phyloP scores from a whole-genome alignment of 1,140 invertebrate genomes.

The Drosophila kohkoa region DNA sequence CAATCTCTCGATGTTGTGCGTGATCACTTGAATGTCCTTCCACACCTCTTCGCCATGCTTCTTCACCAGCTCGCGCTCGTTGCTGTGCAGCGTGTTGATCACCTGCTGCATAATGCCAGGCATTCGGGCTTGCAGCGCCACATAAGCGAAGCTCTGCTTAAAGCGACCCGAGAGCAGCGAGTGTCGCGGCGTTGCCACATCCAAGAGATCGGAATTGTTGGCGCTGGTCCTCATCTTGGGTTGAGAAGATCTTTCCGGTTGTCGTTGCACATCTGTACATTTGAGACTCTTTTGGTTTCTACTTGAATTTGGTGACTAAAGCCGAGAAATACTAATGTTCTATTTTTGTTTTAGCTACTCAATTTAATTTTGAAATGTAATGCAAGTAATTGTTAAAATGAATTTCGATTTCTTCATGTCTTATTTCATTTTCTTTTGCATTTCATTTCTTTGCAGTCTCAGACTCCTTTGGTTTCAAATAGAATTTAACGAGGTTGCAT shows the following conservation, averaged over 20 bases:
- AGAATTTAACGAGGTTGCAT: too few relatives aligned
- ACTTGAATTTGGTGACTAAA: constrained; percentile 12
- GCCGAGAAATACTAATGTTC: neutral
- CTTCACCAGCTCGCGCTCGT: neutral
- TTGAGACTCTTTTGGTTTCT: neutral
- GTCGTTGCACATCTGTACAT: neutral
- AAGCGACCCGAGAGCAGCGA: constrained; percentile 63
- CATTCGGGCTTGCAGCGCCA: constrained; percentile 52
- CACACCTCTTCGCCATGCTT: constrained; percentile 38
- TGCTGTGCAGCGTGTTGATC: neutral
- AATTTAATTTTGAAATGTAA: constrained; percentile 15
- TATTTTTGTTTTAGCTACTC: neutral
- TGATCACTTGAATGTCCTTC: constrained; percentile 40
- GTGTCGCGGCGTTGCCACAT: constrained; percentile 57
- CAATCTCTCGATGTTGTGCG: constrained; percentile 37
- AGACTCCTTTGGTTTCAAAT: too few relatives aligned
- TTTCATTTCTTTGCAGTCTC: too few relatives aligned
- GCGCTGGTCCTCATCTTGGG: neutral
- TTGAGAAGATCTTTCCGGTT: neutral
- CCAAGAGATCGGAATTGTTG: neutral
- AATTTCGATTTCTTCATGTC: neutral
- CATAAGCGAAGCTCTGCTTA: constrained; percentile 71
- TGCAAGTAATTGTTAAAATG: neutral
- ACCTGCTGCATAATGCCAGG: constrained; percentile 66
- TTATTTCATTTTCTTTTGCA: too few relatives aligned